A percentile compares a stretch with the other conserved stretches of the same genome.
phyloP scores from a whole-genome alignment of 53 echinoderm and acorn worm genomes.

The Antedon mediterranea region DNA sequence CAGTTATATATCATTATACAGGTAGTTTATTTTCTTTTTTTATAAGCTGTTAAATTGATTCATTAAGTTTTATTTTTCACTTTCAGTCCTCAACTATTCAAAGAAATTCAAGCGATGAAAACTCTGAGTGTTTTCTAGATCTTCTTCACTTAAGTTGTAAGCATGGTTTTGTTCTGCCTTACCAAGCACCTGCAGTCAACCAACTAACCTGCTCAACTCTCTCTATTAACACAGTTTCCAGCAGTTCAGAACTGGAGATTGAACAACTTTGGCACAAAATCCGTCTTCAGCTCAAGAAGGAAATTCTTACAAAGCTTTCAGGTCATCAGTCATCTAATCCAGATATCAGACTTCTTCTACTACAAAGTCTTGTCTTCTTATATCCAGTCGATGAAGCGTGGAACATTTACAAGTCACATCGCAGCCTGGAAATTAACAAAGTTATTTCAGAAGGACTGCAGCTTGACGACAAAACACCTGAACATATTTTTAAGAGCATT shows the following conservation, averaged over 20 bases:
- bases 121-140: slow-evolving; percentile 49
- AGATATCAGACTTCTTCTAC: neutral
- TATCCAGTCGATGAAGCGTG: slow-evolving; percentile 72
- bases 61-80: neutral
- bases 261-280: slow-evolving; percentile 84
- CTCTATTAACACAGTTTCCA: slow-evolving; percentile 65
- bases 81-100: slow-evolving; percentile 12
- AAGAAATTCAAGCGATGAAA: slow-evolving; percentile 47
- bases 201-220: slow-evolving; percentile 44
- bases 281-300: slow-evolving; percentile 49
- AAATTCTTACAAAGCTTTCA: slow-evolving; percentile 48
- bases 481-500: neutral
- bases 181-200: slow-evolving; percentile 51
- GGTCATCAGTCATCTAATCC: slow-evolving; percentile 3
- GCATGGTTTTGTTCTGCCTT: slow-evolving; percentile 73
- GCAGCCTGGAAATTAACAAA: slow-evolving; percentile 28
- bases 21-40: too few species aligned
- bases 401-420: slow-evolving; percentile 43
- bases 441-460: neutral
- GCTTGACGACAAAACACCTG: neutral
- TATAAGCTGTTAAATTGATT: neutral
- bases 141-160: slow-evolving; percentile 66
- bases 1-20: too few species aligned
- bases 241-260: slow-evolving; percentile 61
- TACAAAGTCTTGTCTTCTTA: slow-evolving; percentile 76